Evolutionary conservation across 2,113 vertebrate genomes (phyloP).

Genomic region (Falcunculus frontatus): DNA sequence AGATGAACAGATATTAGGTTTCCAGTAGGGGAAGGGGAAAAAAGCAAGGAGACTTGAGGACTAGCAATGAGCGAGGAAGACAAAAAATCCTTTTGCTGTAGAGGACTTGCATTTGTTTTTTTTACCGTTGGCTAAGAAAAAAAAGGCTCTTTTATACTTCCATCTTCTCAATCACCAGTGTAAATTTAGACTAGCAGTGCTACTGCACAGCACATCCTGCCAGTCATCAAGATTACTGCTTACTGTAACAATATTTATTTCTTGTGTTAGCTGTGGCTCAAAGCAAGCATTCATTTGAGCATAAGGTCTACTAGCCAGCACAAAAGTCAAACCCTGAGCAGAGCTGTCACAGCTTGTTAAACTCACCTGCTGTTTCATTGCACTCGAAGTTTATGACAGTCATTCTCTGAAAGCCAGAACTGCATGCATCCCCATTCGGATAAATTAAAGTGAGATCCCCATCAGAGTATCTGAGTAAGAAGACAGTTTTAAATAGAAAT

Average conservation of each 20-base stretch:
- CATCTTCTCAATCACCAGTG: not conserved
- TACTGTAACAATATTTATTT: not conserved
- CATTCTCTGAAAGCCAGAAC: conserved; percentile 92
- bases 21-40: not conserved
- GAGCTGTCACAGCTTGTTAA: not conserved
- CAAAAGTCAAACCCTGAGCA: not conserved
- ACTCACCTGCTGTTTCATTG: conserved; percentile 84
- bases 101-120: accelerated
- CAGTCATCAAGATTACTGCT: not conserved
- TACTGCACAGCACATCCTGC: not conserved
- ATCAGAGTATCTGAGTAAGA: conserved; percentile 84
- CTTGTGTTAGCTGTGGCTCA: not conserved
- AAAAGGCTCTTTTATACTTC: not conserved
- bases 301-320: not conserved
- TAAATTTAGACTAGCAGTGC: not conserved
- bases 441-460: conserved; percentile 93
- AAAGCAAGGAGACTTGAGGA: not conserved
- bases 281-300: not conserved
- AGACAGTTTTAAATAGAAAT: not conserved
- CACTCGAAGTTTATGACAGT: conserved; percentile 95
- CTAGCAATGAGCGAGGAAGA: not conserved
- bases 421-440: conserved; percentile 80
- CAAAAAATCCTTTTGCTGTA: not conserved
- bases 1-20: not conserved
- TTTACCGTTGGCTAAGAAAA: not conserved